Percentiles rank a stretch among this genome's conserved stretches.
These are phyloP conservation scores for Hirtodrosophila histrioides DNA, from an alignment of 2,888 invertebrate genomes.

Conservation along the genomic window DNA sequence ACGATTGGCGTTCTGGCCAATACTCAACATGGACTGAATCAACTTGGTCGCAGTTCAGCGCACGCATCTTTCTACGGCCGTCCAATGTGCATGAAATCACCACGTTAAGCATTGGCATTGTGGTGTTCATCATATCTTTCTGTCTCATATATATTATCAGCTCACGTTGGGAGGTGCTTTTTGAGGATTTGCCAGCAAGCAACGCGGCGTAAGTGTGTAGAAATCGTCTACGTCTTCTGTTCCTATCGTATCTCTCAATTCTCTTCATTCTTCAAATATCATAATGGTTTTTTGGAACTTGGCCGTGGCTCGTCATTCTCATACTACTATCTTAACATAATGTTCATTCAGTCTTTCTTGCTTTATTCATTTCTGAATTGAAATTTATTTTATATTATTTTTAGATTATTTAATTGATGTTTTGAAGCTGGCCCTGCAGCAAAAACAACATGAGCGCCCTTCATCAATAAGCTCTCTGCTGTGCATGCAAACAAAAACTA, in stretches of 20 bases:
- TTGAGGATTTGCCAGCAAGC: conserved; percentile 81
- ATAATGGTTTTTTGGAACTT: conserved; percentile 2
- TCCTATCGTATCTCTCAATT: neutral
- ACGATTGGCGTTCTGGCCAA: conserved; percentile 90
- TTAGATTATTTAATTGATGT: conserved; percentile 69
- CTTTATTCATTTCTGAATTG: conserved; percentile 22
- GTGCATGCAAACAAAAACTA: conserved; percentile 49
- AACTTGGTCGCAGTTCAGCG: conserved; percentile 90
- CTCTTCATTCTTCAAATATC: conserved; percentile 4
- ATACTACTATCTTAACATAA: conserved; percentile 1
- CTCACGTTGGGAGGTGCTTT: conserved; percentile 83
- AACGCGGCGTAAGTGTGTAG: conserved; percentile 81
- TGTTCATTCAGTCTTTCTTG: neutral
- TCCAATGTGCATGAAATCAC: conserved; percentile 82
- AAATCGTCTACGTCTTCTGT: neutral
- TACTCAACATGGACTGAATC: conserved; percentile 97
- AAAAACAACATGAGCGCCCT: conserved; percentile 16
- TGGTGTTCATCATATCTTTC: conserved; percentile 83
- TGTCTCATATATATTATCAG: conserved; percentile 83
- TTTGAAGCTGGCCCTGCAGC: conserved; percentile 25
- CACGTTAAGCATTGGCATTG: conserved; percentile 82
- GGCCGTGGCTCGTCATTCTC: neutral
- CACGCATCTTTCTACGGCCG: conserved; percentile 92
- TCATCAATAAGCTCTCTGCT: conserved; percentile 30
- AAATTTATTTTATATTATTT: conserved; percentile 38